Base-by-base conservation (phyloP, 2,113 vertebrate genomes). In the Indicator maculatus region DNA sequence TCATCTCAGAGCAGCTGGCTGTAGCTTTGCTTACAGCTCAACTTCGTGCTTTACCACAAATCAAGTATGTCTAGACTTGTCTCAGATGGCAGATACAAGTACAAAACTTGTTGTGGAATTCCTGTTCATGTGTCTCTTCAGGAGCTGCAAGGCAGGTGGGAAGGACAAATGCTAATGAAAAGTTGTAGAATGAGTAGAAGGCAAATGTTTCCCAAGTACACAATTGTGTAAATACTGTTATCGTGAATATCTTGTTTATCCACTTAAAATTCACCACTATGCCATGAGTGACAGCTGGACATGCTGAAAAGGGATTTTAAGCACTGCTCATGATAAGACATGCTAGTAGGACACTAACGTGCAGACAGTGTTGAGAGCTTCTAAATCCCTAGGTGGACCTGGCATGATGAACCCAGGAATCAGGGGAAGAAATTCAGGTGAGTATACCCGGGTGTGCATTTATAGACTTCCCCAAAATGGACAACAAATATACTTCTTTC, bases 301-400 rank as follows among this genome's bases (percentile, higher is more conserved):
- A 9, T 0, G 0, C 64, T 12, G 70, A 9, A 39, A 63, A 66
- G 72, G 60, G 36, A 33, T 21, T 67, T 55, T 1, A 5, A 39
- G 45, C 52, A 31, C 27, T 3, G 8, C 16, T 3, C 4, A 15
- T 2, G 0, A 12, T 18, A 33, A 66, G 64, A 65, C 3, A 1
- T 18, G 47, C 21, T 3, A 31, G 41, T 13, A 11, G 18, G 53
- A 61, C 11, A 6, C 19, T 1, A 23, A 44, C 41, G 12, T 17
- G n/a, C 60, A 27, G 20, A 13, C 27, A 16, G 3, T 58, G 56
- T 10, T 16, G 60, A 21, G 81, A 82, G 17, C 24, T 72, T 13
- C 31, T 19, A 28, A 60, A 47, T 44, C 63, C 33, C 28, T n/a
- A 38, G 20, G 30, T 21, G 17, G 23, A 65, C 26, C 6, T 44